Evolutionary conservation across 1,140 invertebrate species (phyloP).

Genomic region (Ruditapes philippinarum): DNA sequence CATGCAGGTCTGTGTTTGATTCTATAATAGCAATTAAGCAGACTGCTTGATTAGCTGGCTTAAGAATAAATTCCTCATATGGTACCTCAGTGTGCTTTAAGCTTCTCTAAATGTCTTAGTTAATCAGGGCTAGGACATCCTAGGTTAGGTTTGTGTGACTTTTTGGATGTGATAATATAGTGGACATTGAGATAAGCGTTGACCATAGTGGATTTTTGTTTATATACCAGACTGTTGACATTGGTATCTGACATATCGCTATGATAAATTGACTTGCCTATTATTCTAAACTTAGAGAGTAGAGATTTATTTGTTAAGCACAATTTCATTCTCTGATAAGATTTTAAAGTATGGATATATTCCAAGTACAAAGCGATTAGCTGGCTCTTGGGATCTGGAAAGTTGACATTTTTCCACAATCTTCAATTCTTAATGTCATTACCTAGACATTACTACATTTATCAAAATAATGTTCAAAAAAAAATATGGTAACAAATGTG

Average conservation of each 20-base stretch:
- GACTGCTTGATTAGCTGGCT: slow-evolving; percentile 1
- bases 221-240: slow-evolving; percentile 39
- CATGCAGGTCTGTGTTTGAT: not conserved
- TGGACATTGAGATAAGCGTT: slow-evolving; percentile 31
- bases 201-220: slow-evolving; percentile 28
- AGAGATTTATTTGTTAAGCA: slow-evolving; percentile 49
- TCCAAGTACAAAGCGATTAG: slow-evolving; percentile 20
- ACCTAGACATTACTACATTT: no score
- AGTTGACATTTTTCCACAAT: no score
- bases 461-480: no score
- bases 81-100: not conserved
- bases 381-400: not conserved
- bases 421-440: no score
- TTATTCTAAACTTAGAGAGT: slow-evolving; percentile 47
- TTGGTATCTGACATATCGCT: not conserved
- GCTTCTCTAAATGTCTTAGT: not conserved
- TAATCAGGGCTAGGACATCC: not conserved
- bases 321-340: slow-evolving; percentile 41
- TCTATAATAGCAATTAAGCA: slow-evolving; percentile 10
- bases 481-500: no score
- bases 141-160: not conserved
- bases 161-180: slow-evolving; percentile 16
- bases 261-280: not conserved
- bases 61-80: not conserved
- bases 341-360: not conserved